phyloP scores from a whole-genome alignment of 2,797 vertebrate genomes.

The Synaphobranchus kaupii region DNA sequence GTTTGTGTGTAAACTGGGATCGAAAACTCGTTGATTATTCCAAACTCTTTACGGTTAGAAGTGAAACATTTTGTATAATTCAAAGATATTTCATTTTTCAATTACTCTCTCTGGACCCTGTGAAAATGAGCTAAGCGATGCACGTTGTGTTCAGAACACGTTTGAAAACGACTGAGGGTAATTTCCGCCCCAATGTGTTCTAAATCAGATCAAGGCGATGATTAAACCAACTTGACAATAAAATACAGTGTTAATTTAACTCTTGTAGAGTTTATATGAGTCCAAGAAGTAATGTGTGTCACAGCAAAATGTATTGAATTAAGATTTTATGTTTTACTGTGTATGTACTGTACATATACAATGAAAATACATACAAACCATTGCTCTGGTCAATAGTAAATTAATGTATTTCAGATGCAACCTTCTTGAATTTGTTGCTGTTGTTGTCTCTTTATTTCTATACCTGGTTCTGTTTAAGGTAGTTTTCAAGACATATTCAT shows the following conservation, averaged over 20 bases:
- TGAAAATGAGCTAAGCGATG: background rate
- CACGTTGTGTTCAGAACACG: background rate
- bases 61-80: slow-evolving; percentile 18
- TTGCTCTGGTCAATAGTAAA: background rate
- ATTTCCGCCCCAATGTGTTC: background rate
- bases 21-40: background rate
- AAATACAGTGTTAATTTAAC: slow-evolving; percentile 2
- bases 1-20: slow-evolving; percentile 18
- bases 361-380: background rate
- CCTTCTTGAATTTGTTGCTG: background rate
- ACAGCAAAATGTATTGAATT: background rate
- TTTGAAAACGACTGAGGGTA: slow-evolving; percentile 10
- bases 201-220: background rate
- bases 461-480: background rate
- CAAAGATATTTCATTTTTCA: slow-evolving; percentile 22
- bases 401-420: background rate
- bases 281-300: background rate
- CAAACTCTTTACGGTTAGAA: background rate
- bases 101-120: background rate
- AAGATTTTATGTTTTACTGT: background rate
- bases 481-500: background rate
- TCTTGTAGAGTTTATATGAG: background rate
- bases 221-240: background rate
- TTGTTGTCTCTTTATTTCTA: background rate
- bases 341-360: background rate